Base-by-base conservation (phyloP, 2,113 vertebrate genomes). In the Corvus hawaiiensis region DNA sequence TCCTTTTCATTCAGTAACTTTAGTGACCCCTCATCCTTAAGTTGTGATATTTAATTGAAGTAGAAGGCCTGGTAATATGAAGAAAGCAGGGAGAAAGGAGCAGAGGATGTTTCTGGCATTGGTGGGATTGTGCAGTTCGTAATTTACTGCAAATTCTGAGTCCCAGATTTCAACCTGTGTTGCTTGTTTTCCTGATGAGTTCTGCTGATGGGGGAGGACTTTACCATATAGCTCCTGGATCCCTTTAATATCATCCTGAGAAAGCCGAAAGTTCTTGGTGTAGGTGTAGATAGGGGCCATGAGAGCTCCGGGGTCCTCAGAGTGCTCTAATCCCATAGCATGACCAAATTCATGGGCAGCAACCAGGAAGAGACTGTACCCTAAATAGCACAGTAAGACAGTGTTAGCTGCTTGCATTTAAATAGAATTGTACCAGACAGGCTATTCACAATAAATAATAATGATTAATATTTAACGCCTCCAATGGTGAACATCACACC, bases 321-420 rank as follows among this genome's bases (percentile, higher is more conserved):
- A 99, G 96, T 99, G 99, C 93, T 99, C 99, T 87, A 99, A 94
- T 39, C 99, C 99, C 97, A 99, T 98, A 2, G 99, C 99, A 13
- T 99, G 99, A 81, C 99, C 99, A 92, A 99, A 99, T 82, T 99
- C 99, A 66, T 99, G 99, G 87, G 99, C 99, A 46, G 99, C 99
- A 95, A 99, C 99, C 84, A 99, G 96, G 98, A 99, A 99, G 83
- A 99, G 97, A 96, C 99, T 99, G 97, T 99, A 99, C 41, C 99
- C 99, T 99, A 94, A 48, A 66, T 5, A 84, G 84, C 33, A 72
- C 11, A n/a, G 64, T 6, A n/a, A 84, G 37, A 7, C 6, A 64
- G 13, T 7, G 33, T 87, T 73, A 92, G 75, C 43, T 33, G 11
- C 21, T 68, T 82, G 37, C 10, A 16, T 44, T 37, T 37, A 23